Conservation (phyloP, 2,113 vertebrate species). For the Psittacara wagleri region DNA sequence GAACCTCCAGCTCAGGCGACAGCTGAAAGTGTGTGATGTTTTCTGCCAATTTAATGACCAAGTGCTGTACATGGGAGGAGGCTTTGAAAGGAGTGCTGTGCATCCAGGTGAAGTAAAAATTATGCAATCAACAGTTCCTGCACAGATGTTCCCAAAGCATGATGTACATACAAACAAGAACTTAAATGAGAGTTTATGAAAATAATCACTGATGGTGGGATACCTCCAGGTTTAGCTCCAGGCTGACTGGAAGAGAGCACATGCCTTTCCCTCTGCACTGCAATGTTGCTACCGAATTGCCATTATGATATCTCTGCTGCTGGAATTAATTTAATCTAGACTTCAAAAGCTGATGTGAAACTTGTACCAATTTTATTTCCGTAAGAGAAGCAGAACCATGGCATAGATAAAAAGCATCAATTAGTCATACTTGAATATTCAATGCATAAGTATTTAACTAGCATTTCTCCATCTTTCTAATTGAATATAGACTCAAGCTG, state of each 20-base stretch:
- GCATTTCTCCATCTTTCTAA: background rate
- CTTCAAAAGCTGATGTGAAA: background rate
- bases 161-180: background rate
- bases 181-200: background rate
- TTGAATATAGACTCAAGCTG: background rate
- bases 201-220: background rate
- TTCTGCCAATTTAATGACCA: background rate
- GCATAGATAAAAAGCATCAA: background rate
- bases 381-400: background rate
- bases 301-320: background rate
- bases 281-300: background rate
- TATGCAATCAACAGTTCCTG: background rate
- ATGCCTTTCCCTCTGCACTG: background rate
- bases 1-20: background rate
- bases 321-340: background rate
- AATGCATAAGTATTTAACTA: background rate
- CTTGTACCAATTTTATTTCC: background rate
- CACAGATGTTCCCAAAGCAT: background rate
- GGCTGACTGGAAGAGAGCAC: background rate
- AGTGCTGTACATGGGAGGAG: background rate
- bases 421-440: background rate
- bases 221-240: background rate
- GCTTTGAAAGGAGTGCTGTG: background rate
- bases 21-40: background rate
- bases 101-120: background rate